Base-by-base conservation (phyloP, 2,888 invertebrate genomes). In the Lasioglossum vierecki region DNA sequence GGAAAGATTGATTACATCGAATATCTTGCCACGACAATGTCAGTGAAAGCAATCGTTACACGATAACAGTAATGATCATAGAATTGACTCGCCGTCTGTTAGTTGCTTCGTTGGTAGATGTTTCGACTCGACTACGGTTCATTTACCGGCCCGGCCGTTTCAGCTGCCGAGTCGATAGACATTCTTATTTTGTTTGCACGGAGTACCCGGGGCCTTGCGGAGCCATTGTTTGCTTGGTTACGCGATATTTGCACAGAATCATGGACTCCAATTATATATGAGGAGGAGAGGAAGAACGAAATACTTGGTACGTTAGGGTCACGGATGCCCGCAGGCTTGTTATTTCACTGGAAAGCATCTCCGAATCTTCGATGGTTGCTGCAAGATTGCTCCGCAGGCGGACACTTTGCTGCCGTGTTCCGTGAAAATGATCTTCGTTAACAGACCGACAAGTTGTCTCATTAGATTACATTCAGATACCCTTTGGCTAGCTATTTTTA, bases 291-390 rank as follows among this genome's bases (percentile, higher is more conserved):
- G 87, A 86, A 87, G 90, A 87, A 89, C 82, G 83, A 85, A 89
- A 79, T 88, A 84, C 87, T 86, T 75, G 72, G 85, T 82, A 91
- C 83, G 87, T 78, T 83, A 82, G 89, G 86, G 85, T 88, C 85
- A 79, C 82, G 85, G 87, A 88, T 90, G 88, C 91, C 92, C 83
- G 80, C 84, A 44, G 89, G 92, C 88, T 89, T 93, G 91, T 92
- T 93, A 91, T 93, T 92, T 91, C 88, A 90, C 89, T 88, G 86
- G 81, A 89, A 92, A 92, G 87, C 91, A 92, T 91, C 90, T 87
- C 83, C 80, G 91, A 90, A 90, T 91, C 90, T 84, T 88, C 88
- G 88, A 88, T 85, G 86, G 80, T 89, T 87, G 80, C 85, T 84
- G 89, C 82, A 83, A 83, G 87, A 87, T 89, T 84, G 80, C 71